Evolutionary conservation across 2,797 vertebrate species (phyloP).

Genomic region (Intellagama lesueurii): DNA sequence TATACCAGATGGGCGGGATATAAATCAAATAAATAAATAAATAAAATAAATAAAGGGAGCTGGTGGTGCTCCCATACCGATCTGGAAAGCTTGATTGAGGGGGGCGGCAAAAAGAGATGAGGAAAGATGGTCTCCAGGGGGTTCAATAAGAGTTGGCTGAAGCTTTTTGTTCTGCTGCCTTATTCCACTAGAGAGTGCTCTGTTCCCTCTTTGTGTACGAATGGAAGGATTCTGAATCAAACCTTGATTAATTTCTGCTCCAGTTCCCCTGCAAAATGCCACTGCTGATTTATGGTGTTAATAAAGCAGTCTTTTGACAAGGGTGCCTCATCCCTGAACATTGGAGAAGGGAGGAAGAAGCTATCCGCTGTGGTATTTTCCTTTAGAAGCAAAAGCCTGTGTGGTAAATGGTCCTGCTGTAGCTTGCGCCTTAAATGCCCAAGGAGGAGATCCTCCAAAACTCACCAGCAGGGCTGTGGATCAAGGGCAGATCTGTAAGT

Average conservation of each 20-base stretch:
- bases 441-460: no score
- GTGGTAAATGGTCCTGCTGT: not conserved
- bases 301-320: constrained; percentile 1
- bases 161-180: not conserved
- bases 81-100: not conserved
- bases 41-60: no score
- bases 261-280: not conserved
- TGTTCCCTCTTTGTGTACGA: not conserved
- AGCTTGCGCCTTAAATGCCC: no score
- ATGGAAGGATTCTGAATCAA: no score
- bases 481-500: not conserved
- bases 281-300: not conserved
- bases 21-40: no score
- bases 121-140: not conserved
- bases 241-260: constrained; percentile 1
- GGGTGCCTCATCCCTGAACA: not conserved
- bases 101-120: not conserved
- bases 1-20: no score
- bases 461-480: not conserved
- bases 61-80: no score
- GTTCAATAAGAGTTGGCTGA: not conserved
- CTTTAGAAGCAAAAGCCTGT: not conserved
- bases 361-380: not conserved
- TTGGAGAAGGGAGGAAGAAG: not conserved
- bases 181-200: not conserved